These are phyloP conservation scores for Dreissena polymorpha DNA, from an alignment of 1,140 invertebrate genomes.

Conservation along the genomic window DNA sequence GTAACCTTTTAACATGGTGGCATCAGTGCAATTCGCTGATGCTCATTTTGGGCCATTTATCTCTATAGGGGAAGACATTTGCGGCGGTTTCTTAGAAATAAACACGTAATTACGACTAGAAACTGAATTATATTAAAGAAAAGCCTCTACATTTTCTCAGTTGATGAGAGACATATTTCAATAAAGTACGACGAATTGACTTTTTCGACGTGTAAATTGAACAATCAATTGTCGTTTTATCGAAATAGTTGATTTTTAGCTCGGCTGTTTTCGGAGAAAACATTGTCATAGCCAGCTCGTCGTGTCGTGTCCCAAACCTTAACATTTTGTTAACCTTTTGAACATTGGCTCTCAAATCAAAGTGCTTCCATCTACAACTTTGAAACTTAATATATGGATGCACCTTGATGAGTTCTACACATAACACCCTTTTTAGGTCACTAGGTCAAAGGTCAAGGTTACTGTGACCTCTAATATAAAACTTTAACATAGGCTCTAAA, in stretches of 20 bases:
- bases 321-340: not conserved
- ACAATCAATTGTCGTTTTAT: conserved; percentile 42
- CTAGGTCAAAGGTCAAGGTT: no score
- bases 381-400: no score
- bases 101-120: conserved; percentile 50
- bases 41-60: conserved; percentile 48
- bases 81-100: conserved; percentile 37
- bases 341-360: not conserved
- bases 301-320: not conserved
- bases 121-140: conserved; percentile 58
- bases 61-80: conserved; percentile 40
- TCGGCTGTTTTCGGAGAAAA: not conserved
- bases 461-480: no score
- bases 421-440: no score
- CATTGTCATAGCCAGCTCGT: not conserved
- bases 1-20: conserved; percentile 43
- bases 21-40: conserved; percentile 34
- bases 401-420: no score
- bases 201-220: conserved; percentile 1
- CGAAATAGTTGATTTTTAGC: conserved; percentile 14
- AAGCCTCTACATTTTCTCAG: conserved; percentile 42
- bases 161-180: conserved; percentile 46
- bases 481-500: no score
- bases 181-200: conserved; percentile 35
- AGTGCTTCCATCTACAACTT: no score